Conservation (phyloP, 2,888 invertebrate species). For the Congeria kusceri region DNA sequence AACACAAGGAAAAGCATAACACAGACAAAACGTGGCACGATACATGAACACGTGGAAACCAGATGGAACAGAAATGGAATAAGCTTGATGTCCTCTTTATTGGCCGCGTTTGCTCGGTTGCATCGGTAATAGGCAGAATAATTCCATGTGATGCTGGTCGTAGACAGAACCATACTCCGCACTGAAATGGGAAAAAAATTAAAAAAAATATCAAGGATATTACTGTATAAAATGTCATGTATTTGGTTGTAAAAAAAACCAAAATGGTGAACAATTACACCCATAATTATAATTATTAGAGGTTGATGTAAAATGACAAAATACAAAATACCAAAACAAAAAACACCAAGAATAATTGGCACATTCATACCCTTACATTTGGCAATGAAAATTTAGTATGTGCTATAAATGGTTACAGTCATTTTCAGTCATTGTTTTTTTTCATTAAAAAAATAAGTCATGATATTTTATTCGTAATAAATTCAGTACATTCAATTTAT, state of each 20-base stretch:
- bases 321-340: neutral
- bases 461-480: no score
- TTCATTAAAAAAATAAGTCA: no score
- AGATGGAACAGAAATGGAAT: neutral
- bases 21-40: slow-evolving; percentile 2
- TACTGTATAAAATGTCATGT: no score
- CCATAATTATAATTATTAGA: neutral
- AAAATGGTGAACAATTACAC: neutral
- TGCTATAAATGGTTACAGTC: no score
- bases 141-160: neutral
- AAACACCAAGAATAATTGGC: neutral
- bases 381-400: no score
- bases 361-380: neutral
- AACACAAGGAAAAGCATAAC: neutral
- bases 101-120: neutral
- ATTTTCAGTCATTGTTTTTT: no score
- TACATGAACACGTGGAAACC: neutral
- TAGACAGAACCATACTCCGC: neutral
- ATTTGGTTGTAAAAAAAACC: no score
- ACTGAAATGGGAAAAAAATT: neutral
- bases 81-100: neutral
- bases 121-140: slow-evolving; percentile 2
- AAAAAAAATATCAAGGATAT: neutral
- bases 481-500: neutral
- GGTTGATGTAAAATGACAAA: no score